phyloP scores from a whole-genome alignment of 2,113 vertebrate genomes.

The Sapayoa aenigma region DNA sequence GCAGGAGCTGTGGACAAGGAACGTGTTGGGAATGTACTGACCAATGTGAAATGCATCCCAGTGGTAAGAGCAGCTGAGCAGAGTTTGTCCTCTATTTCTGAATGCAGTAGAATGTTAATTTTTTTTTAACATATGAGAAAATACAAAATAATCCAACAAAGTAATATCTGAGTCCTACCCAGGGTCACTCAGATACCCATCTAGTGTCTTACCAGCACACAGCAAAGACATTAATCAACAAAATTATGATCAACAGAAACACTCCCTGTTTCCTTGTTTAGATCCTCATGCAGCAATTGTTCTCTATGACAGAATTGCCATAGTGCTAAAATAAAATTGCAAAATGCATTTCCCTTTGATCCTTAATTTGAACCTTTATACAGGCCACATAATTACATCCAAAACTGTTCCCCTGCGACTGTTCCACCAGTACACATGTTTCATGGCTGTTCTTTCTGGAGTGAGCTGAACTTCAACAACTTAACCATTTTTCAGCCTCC shows the following conservation, averaged over 20 bases:
- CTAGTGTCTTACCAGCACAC: not conserved
- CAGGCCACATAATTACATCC: not conserved
- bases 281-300: not conserved
- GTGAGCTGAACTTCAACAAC: not conserved
- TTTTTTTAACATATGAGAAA: not conserved
- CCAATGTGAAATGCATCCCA: not conserved
- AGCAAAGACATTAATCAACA: not conserved
- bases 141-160: not conserved
- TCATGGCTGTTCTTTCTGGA: not conserved
- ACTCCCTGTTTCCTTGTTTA: not conserved
- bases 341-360: not conserved
- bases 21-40: not conserved
- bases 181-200: not conserved
- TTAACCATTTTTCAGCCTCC: slow-evolving; percentile 52
- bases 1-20: not conserved
- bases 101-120: not conserved
- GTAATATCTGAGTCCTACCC: not conserved
- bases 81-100: not conserved
- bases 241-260: not conserved
- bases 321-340: not conserved
- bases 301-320: not conserved
- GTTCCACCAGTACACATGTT: not conserved
- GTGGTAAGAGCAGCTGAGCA: not conserved
- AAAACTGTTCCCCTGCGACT: not conserved
- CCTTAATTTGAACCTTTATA: not conserved